Evolutionary conservation across 2,888 invertebrate species (phyloP).

Genomic region (Lysandra bellargus): DNA sequence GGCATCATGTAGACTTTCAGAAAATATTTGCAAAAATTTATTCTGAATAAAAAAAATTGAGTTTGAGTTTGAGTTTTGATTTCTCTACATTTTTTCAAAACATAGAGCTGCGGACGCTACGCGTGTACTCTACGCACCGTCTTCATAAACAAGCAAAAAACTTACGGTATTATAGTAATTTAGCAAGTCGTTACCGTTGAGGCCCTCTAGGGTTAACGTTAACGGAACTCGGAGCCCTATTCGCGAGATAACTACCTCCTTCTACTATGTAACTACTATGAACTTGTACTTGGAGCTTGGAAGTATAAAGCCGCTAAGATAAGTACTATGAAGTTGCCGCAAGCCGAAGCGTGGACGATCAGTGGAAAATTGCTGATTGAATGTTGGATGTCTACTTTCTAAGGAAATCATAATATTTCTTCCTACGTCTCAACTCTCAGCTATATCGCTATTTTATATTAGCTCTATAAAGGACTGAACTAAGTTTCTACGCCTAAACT

Average conservation of each 20-base stretch:
- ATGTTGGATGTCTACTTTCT: neutral
- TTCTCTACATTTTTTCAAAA: neutral
- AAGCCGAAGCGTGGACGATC: neutral
- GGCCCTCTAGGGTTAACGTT: conserved; percentile 45
- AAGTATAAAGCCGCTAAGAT: neutral
- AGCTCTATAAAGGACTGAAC: no score
- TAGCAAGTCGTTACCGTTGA: conserved; percentile 41
- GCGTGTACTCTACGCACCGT: neutral
- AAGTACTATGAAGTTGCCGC: conserved; percentile 3
- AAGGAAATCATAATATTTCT: neutral
- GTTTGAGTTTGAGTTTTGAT: no score
- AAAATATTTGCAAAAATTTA: no score
- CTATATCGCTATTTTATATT: no score
- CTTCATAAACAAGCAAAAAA: neutral
- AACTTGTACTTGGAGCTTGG: neutral
- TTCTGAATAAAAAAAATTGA: no score
- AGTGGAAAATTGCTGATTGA: conserved; percentile 11
- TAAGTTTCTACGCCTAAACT: no score
- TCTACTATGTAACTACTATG: neutral
- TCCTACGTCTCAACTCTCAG: no score
- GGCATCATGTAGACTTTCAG: no score
- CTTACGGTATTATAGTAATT: neutral
- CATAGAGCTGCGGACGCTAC: neutral
- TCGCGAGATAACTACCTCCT: neutral
- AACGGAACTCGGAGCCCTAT: conserved; percentile 43